These are phyloP conservation scores for Fragum whitleyi DNA, from an alignment of 2,888 invertebrate species.

Conservation along the genomic window DNA sequence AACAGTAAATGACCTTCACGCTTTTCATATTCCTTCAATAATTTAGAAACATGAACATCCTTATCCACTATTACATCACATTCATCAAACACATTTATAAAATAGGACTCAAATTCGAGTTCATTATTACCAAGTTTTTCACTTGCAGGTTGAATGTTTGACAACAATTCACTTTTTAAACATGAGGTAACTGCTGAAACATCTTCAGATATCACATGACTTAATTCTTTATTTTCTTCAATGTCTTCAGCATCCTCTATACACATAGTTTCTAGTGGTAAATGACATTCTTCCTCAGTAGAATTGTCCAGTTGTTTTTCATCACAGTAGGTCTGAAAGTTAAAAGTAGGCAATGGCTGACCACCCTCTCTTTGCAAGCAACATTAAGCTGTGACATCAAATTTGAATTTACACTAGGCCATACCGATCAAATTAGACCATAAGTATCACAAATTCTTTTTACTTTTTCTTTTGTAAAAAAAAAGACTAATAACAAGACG, in stretches of 20 bases:
- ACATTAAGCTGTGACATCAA: not conserved
- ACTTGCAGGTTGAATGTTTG: not conserved
- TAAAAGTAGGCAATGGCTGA: too few species aligned
- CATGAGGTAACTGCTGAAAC: slow-evolving; percentile 31
- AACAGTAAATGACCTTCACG: slow-evolving; percentile 63
- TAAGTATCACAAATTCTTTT: too few species aligned
- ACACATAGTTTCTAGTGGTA: slow-evolving; percentile 33
- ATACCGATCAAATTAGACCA: too few species aligned
- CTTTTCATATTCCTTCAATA: slow-evolving; percentile 73
- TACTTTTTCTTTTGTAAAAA: too few species aligned
- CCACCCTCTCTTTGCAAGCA: too few species aligned
- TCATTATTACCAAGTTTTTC: not conserved
- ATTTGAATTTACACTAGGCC: too few species aligned
- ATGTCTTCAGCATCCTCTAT: slow-evolving; percentile 36
- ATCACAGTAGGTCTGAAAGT: not conserved
- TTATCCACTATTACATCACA: slow-evolving; percentile 39
- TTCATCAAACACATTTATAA: slow-evolving; percentile 78
- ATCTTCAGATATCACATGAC: slow-evolving; percentile 36
- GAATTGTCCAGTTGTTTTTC: not conserved
- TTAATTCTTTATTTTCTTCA: not conserved
- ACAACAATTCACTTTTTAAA: slow-evolving; percentile 20
- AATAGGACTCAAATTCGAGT: slow-evolving; percentile 64
- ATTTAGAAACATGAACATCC: slow-evolving; percentile 68
- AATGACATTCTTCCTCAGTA: not conserved
- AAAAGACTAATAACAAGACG: too few species aligned